Conservation (phyloP, 2,888 invertebrate species). For the Carabus problematicus region DNA sequence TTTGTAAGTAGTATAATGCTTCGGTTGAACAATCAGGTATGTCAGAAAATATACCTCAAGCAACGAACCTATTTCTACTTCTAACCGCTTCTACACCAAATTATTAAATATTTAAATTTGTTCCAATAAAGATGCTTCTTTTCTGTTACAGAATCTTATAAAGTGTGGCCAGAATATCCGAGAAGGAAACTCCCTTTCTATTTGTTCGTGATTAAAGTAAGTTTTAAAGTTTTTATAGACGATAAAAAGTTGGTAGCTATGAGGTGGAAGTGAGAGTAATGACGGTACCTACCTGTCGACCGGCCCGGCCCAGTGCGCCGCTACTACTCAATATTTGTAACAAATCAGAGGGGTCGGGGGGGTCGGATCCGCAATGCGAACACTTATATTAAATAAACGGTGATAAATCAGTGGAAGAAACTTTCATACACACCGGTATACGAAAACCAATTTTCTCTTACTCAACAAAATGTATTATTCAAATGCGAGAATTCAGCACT, state of each 20-base stretch:
- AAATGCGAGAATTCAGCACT: not conserved
- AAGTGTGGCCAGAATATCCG: too few relatives aligned
- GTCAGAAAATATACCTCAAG: too few relatives aligned
- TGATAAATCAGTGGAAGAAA: constrained; percentile 24
- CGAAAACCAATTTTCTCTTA: constrained; percentile 26
- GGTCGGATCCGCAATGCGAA: not conserved
- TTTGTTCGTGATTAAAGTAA: constrained; percentile 20
- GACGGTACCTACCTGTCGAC: constrained; percentile 8
- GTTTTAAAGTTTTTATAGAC: constrained; percentile 24
- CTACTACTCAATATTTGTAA: too few relatives aligned
- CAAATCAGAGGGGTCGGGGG: not conserved
- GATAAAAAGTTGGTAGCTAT: constrained; percentile 23
- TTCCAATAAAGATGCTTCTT: too few relatives aligned
- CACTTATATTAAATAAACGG: constrained; percentile 31
- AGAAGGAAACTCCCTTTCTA: too few relatives aligned
- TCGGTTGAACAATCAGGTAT: too few relatives aligned
- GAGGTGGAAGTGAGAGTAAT: constrained; percentile 29
- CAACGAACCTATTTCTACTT: too few relatives aligned
- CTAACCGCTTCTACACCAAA: too few relatives aligned
- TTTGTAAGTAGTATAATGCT: too few relatives aligned
- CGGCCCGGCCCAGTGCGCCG: not conserved
- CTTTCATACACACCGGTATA: constrained; percentile 18
- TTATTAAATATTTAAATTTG: too few relatives aligned
- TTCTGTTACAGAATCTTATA: too few relatives aligned
- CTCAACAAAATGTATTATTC: constrained; percentile 30